Evolutionary conservation across 2,113 vertebrate species (phyloP).

Genomic region (Urocolius indicus): DNA sequence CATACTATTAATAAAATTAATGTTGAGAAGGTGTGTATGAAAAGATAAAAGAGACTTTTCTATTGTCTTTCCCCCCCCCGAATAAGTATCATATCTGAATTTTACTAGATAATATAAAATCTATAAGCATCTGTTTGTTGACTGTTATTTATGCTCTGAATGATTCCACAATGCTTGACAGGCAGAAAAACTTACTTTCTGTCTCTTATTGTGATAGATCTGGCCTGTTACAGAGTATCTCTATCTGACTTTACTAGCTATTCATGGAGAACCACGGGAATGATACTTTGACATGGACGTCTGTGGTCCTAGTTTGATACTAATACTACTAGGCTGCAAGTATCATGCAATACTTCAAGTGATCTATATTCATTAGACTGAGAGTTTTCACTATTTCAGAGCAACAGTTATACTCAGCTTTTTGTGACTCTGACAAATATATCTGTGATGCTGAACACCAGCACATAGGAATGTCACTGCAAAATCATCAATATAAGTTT

Average conservation of each 20-base stretch:
- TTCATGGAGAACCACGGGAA: accelerated
- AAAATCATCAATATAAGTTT: background rate
- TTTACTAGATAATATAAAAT: background rate
- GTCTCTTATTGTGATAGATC: background rate
- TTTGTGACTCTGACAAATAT: background rate
- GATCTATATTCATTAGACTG: background rate
- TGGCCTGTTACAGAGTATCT: background rate
- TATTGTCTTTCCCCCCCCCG: accelerated
- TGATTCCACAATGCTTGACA: background rate
- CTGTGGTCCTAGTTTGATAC: background rate
- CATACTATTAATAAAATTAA: background rate
- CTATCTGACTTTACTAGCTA: background rate
- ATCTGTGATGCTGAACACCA: background rate
- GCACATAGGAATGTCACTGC: background rate
- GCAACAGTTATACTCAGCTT: background rate
- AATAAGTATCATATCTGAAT: background rate
- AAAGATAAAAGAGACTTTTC: background rate
- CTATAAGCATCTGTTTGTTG: background rate
- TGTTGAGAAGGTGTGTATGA: background rate
- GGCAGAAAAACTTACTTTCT: background rate
- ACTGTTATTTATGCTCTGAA: background rate
- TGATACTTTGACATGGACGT: background rate
- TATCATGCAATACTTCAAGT: background rate
- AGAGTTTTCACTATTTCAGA: background rate
- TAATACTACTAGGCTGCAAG: background rate